Evolutionary conservation across 2,888 invertebrate genomes (phyloP).

Genomic region (Papilio demoleus): DNA sequence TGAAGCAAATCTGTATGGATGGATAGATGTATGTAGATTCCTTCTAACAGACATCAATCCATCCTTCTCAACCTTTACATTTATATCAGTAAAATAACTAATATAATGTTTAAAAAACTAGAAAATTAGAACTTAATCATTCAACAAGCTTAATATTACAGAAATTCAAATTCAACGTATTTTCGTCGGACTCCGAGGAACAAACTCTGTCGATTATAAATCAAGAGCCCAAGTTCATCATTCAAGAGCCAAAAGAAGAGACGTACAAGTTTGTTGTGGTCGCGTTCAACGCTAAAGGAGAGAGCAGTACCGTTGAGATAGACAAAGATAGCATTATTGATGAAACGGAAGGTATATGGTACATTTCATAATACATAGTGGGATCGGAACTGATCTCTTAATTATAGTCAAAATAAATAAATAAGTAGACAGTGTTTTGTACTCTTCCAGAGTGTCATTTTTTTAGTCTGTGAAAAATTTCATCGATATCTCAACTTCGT

Average conservation of each 20-base stretch:
- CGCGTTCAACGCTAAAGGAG: slow-evolving; percentile 75
- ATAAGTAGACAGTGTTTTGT: no score
- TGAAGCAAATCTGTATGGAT: no score
- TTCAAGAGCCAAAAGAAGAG: slow-evolving; percentile 65
- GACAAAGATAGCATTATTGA: slow-evolving; percentile 61
- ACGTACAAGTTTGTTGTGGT: slow-evolving; percentile 67
- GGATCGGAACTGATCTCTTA: not conserved
- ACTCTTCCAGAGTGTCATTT: no score
- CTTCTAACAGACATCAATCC: no score
- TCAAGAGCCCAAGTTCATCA: slow-evolving; percentile 69
- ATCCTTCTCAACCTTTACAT: no score
- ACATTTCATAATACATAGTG: not conserved
- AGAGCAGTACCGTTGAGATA: slow-evolving; percentile 67
- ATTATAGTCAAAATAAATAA: not conserved
- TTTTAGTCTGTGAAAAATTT: no score
- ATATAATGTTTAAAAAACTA: not conserved
- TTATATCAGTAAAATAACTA: no score
- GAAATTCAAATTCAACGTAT: slow-evolving; percentile 73
- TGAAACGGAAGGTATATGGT: slow-evolving; percentile 56
- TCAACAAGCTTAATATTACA: slow-evolving; percentile 55
- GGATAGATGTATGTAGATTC: no score
- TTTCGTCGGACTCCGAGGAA: slow-evolving; percentile 57
- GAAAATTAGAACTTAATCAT: no score
- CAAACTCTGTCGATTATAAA: slow-evolving; percentile 67
- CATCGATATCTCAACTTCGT: no score